phyloP scores from a whole-genome alignment of 2,797 vertebrate genomes.

The Diplodus puntazzo region DNA sequence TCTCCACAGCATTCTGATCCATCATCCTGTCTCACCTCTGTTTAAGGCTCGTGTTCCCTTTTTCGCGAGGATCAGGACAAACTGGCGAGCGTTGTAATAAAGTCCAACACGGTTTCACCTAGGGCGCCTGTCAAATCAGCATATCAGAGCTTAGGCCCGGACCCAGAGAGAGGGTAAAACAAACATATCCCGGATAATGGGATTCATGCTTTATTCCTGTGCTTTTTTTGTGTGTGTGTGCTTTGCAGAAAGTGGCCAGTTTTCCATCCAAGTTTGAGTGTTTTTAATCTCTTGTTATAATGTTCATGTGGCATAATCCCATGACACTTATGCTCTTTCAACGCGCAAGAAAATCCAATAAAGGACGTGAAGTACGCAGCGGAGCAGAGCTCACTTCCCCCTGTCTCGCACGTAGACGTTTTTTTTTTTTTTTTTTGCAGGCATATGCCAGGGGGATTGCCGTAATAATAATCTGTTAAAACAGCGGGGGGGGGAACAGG shows the following conservation, averaged over 20 bases:
- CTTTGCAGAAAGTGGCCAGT: constrained; percentile 13
- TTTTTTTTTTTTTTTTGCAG: constrained; percentile 3
- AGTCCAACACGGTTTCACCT: constrained; percentile 17
- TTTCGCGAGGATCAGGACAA: constrained; percentile 50
- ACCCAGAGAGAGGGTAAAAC: constrained; percentile 24
- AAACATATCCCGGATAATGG: constrained; percentile 14
- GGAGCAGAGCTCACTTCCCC: constrained; percentile 33
- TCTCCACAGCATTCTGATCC: constrained; percentile 50
- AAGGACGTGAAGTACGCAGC: constrained; percentile 17
- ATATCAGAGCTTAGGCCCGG: constrained; percentile 21
- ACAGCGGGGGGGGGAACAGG: constrained; percentile 18
- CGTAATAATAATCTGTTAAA: constrained; percentile 66
- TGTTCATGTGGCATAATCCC: constrained; percentile 34
- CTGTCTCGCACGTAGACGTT: constrained; percentile 34
- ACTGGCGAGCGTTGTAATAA: constrained; percentile 26
- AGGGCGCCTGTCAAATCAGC: constrained; percentile 47
- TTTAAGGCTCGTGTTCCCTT: constrained; percentile 51
- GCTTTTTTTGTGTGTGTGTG: neutral
- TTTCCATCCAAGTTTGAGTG: constrained; percentile 14
- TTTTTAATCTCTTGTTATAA: constrained; percentile 36
- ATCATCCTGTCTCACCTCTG: constrained; percentile 57
- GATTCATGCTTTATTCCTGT: constrained; percentile 27
- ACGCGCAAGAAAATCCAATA: constrained; percentile 52
- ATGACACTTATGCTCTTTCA: constrained; percentile 36
- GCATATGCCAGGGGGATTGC: constrained; percentile 68